Evolutionary conservation across 2,797 vertebrate species (phyloP).

Genomic region (Poeciliopsis paucimaculata): DNA sequence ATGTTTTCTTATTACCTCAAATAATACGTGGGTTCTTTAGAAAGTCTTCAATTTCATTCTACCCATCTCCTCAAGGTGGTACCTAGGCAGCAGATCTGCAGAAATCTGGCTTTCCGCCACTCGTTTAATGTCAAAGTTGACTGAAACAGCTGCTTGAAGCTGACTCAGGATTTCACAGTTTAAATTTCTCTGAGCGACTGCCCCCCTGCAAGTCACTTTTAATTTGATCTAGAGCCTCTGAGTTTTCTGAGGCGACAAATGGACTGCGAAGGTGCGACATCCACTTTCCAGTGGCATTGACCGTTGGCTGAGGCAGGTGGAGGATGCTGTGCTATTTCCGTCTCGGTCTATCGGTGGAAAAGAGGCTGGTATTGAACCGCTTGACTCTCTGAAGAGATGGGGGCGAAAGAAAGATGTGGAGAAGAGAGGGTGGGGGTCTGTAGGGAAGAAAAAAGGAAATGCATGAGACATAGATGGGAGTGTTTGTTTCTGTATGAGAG

Average conservation of each 20-base stretch:
- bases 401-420: not conserved
- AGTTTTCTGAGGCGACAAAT: constrained; percentile 40
- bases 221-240: constrained; percentile 38
- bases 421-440: not conserved
- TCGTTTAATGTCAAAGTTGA: constrained; percentile 49
- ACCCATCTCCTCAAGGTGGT: constrained; percentile 37
- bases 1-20: constrained; percentile 28
- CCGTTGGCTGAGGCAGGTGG: constrained; percentile 46
- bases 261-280: constrained; percentile 45
- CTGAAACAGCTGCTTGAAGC: constrained; percentile 69
- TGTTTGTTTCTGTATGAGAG: constrained; percentile 34
- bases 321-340: constrained; percentile 65
- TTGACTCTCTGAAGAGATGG: constrained; percentile 49
- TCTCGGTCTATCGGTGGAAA: constrained; percentile 58
- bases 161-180: constrained; percentile 72
- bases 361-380: constrained; percentile 51
- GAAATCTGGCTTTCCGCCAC: constrained; percentile 49
- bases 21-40: constrained; percentile 28
- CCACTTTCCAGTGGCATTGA: constrained; percentile 52
- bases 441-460: constrained; percentile 11
- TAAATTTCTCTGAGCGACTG: constrained; percentile 43
- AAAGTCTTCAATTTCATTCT: constrained; percentile 23
- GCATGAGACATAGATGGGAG: constrained; percentile 53
- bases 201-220: constrained; percentile 47
- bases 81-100: constrained; percentile 45